Evolutionary conservation across 2,888 invertebrate species (phyloP), one percentile per base, ranked within the genome.

Genomic region (Papilio elwesi): DNA sequence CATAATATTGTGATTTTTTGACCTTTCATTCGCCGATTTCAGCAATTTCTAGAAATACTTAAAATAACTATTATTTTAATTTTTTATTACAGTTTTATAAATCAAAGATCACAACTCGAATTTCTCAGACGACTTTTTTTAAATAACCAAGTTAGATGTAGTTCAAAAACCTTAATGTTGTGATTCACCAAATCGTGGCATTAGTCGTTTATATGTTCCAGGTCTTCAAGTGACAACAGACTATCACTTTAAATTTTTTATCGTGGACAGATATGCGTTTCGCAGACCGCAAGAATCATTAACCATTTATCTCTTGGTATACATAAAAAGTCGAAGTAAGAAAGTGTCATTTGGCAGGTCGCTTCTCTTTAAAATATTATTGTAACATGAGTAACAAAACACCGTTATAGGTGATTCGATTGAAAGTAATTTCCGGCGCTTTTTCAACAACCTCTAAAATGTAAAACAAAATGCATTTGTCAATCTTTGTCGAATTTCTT

Each of bases 391-490:
- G 49, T 57, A 49, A 65, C 13, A 47, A 12, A 65, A 48, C 38
- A 43, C 70, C 55, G 65, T 65, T 71, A 55, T 36, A 36, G 57
- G 16, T 65, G 65, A 65, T 57, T 57, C 57, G 55, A 43, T 38
- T 0, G 43, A 15, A 36, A 36, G 57, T 13, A 70, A 57, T 70
- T 48, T 55, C 53, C 26, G 26, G 26, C 26, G 26, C 26, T 26
- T 26, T 26, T 26, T 26, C 26, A 26, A 26, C 26, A 26, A 26
- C 26, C 26, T 26, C 26, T 26, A 2, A 26, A 26, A 26, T 26
- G 26, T n/a, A n/a, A n/a, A n/a, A n/a, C n/a, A n/a, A n/a, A n/a
- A n/a, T 26, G 26, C 26, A 26, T 26, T 26, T 26, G 26, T 26
- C 4, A 26, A 26, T 4, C 2, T 2, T 1, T 26, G 4, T 26